phyloP scores from a whole-genome alignment of 2,113 vertebrate species.

The Alosa alosa region DNA sequence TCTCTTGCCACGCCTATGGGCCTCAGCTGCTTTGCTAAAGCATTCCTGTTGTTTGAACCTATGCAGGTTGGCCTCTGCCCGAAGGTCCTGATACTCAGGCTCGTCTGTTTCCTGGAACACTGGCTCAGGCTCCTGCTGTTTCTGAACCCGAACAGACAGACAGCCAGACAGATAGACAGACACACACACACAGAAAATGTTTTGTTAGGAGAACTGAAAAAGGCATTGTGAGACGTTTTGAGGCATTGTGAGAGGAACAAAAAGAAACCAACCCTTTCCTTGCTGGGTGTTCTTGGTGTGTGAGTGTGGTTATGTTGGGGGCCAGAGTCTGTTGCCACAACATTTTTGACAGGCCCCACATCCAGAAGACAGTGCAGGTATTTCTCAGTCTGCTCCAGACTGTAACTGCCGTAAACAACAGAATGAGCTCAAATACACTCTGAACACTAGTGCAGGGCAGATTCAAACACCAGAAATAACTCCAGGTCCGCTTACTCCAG shows the following conservation, averaged over 20 bases:
- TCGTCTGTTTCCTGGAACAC: conserved; percentile 84
- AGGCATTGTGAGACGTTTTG: too few relatives aligned
- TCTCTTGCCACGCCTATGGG: conserved; percentile 83
- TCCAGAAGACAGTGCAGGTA: conserved; percentile 87
- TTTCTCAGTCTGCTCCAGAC: conserved; percentile 83
- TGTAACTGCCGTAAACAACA: conserved; percentile 75
- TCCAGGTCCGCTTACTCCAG: too few relatives aligned
- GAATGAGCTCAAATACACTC: neutral
- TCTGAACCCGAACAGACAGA: neutral
- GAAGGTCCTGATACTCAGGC: conserved; percentile 87
- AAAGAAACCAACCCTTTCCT: conserved; percentile 56
- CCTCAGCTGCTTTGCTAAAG: conserved; percentile 87
- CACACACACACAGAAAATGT: neutral
- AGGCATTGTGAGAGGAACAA: neutral
- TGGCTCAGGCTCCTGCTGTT: neutral
- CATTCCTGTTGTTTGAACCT: conserved; percentile 81
- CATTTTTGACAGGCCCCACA: conserved; percentile 85
- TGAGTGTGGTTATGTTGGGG: conserved; percentile 65
- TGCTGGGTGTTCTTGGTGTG: conserved; percentile 59
- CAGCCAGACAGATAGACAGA: neutral
- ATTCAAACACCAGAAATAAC: too few relatives aligned
- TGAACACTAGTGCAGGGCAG: neutral
- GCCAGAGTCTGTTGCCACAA: conserved; percentile 78
- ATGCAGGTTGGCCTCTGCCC: conserved; percentile 88
- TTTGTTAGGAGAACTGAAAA: neutral